Conservation (phyloP, 1,140 invertebrate species). For the Palaemon carinicauda region DNA sequence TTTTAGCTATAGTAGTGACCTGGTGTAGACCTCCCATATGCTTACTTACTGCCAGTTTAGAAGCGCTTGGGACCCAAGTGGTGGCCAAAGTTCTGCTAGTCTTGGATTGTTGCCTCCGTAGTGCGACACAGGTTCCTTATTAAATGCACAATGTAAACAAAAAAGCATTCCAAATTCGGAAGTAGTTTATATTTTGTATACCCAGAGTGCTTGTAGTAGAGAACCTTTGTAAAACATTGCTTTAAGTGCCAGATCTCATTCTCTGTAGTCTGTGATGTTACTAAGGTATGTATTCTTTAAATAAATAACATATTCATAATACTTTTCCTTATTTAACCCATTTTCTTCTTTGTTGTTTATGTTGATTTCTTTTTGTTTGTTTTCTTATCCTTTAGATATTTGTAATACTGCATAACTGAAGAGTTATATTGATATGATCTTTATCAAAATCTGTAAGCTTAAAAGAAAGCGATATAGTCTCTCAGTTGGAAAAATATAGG, state of each 20-base stretch:
- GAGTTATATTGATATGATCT: too few relatives aligned
- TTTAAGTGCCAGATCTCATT: constrained; percentile 55
- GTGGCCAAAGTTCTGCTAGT: constrained; percentile 52
- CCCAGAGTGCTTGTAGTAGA: constrained; percentile 44
- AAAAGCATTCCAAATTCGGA: constrained; percentile 40
- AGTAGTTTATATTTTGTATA: constrained; percentile 57
- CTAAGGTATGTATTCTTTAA: constrained; percentile 41
- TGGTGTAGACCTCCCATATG: constrained; percentile 35
- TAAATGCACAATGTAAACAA: constrained; percentile 29
- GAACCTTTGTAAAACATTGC: constrained; percentile 44
- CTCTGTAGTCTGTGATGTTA: constrained; percentile 56
- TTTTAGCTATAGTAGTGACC: constrained; percentile 17
- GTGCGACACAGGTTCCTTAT: constrained; percentile 41
- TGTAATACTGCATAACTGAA: too few relatives aligned
- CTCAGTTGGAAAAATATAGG: too few relatives aligned
- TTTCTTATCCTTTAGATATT: background rate
- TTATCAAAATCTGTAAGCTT: too few relatives aligned
- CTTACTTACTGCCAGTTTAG: constrained; percentile 38
- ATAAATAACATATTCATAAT: constrained; percentile 42
- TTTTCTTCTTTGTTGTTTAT: background rate
- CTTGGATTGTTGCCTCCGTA: constrained; percentile 45
- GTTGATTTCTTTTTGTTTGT: background rate
- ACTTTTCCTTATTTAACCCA: constrained; percentile 13
- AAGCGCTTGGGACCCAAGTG: constrained; percentile 41
- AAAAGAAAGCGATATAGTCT: too few relatives aligned